A percentile compares a stretch with the other conserved stretches of the same genome.
These are phyloP conservation scores for Drosophila pseudotakahashii DNA, from an alignment of 2,888 invertebrate species.

Conservation along the genomic window DNA sequence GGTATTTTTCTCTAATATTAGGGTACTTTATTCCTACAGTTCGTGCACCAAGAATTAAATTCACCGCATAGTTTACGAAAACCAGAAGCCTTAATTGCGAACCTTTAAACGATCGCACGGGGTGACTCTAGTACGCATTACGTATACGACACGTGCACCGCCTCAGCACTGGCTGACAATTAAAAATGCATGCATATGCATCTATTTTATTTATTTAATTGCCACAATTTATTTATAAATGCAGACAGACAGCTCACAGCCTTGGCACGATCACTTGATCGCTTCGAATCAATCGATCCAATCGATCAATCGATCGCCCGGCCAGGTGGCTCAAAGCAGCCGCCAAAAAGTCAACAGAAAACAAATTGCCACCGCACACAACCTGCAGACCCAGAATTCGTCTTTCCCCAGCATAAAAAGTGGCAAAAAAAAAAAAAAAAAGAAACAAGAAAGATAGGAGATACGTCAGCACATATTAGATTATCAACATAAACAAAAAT, in stretches of 20 bases:
- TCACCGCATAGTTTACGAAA: too few species aligned
- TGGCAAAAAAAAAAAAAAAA: not conserved
- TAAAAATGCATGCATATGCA: slow-evolving; percentile 49
- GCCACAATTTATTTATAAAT: slow-evolving; percentile 73
- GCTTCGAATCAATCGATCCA: slow-evolving; percentile 28
- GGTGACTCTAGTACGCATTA: slow-evolving; percentile 41
- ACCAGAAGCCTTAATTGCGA: not conserved
- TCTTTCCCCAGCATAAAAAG: slow-evolving; percentile 12
- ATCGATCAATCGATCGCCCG: slow-evolving; percentile 33
- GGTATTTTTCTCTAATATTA: too few species aligned
- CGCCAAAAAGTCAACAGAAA: slow-evolving; percentile 12
- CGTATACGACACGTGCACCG: slow-evolving; percentile 59
- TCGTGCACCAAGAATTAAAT: not conserved
- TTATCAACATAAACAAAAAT: slow-evolving; percentile 77
- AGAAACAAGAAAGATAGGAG: not conserved
- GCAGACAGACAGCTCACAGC: slow-evolving; percentile 61
- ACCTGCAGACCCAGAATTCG: slow-evolving; percentile 30
- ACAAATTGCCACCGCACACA: slow-evolving; percentile 20
- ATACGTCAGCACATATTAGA: slow-evolving; percentile 74
- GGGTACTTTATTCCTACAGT: too few species aligned
- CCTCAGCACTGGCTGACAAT: slow-evolving; percentile 13
- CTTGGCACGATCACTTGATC: slow-evolving; percentile 48
- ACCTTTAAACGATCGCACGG: slow-evolving; percentile 5
- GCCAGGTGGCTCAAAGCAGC: slow-evolving; percentile 36
- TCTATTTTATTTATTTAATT: slow-evolving; percentile 73